Conservation (phyloP, 2,113 vertebrate genomes). For the Camarhynchus parvulus region DNA sequence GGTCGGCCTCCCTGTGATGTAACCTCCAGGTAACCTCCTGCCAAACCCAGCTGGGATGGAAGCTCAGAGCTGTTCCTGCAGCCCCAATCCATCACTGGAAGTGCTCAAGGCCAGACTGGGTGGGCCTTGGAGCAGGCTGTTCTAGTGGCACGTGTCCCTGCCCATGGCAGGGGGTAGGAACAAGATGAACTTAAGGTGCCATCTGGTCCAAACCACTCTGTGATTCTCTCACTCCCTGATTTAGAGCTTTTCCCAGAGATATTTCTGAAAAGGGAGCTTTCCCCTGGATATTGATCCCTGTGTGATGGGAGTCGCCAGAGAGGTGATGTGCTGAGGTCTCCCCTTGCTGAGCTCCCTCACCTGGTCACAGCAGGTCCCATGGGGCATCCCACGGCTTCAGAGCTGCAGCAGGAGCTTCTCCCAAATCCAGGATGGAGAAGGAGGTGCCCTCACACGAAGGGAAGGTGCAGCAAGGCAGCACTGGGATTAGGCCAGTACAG, state of each 20-base stretch:
- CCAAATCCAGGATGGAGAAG: background rate
- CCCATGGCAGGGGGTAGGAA: background rate
- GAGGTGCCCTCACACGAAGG: accelerated
- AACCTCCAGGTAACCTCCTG: background rate
- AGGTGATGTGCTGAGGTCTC: background rate
- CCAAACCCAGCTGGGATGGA: background rate
- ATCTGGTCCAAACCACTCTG: background rate
- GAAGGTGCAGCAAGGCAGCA: background rate
- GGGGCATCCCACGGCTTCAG: background rate
- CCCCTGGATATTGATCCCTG: accelerated
- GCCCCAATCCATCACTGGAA: background rate
- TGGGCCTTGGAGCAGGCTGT: background rate
- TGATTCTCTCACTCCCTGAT: background rate
- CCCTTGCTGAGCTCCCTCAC: background rate
- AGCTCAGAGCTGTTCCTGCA: background rate
- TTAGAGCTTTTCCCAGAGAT: background rate
- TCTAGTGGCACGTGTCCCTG: background rate
- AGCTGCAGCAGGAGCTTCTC: background rate
- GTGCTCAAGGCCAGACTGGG: background rate
- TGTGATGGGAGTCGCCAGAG: background rate
- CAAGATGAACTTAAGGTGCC: background rate
- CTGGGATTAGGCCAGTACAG: background rate
- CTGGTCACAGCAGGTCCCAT: background rate
- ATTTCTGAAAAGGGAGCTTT: background rate
- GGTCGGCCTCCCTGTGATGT: background rate